Base-by-base conservation (phyloP, 2,113 vertebrate genomes). In the Calidris pygmaea region DNA sequence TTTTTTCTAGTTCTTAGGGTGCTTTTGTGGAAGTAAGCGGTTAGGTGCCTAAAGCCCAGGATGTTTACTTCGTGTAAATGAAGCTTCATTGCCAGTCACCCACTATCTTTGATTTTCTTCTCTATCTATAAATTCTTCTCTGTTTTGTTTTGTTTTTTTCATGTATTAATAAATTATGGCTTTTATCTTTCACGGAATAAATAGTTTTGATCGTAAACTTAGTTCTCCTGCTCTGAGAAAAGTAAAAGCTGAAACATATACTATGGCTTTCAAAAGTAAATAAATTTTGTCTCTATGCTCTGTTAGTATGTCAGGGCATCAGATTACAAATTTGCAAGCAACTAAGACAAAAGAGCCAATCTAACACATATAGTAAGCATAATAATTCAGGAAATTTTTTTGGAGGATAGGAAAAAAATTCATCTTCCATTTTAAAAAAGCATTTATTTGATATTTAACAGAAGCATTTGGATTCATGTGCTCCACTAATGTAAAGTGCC, bases 181-280 rank as follows among this genome's bases (percentile, higher is more conserved):
- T 87, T 86, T 90, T 93, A 29, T 90, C 37, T 87, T 82, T 84
- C 43, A 48, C 90, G 32, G 70, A 90, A 87, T 89, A 91, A 81
- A 86, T 62, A 58, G 11, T 82, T 97, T 91, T 77, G 23, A 58
- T 90, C n/a, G 70, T 89, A 90, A 92, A 83, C 58, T 82, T 79
- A 72, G n/a, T 29, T 88, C 87, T 77, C 12, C 18, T 74, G 30
- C 56, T 65, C 48, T 50, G 21, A 91, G 9, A 84, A 81, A 37
- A 59, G 21, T 53, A 79, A 87, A 67, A 89, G 11, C 34, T 50
- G 30, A 83, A 74, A 63, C 29, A 63, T 29, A 52, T 11, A 12
- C 17, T 65, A 21, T 23, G 22, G 34, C 70, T 85, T 84, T 68
- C 70, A 87, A 74, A 93, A 93, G 63, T n/a, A 85, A 87, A 59